A percentile compares a stretch with the other conserved stretches of the same genome.
Evolutionary conservation across 2,797 vertebrate species (phyloP).

Genomic region (Petrocephalus schoutedeni): DNA sequence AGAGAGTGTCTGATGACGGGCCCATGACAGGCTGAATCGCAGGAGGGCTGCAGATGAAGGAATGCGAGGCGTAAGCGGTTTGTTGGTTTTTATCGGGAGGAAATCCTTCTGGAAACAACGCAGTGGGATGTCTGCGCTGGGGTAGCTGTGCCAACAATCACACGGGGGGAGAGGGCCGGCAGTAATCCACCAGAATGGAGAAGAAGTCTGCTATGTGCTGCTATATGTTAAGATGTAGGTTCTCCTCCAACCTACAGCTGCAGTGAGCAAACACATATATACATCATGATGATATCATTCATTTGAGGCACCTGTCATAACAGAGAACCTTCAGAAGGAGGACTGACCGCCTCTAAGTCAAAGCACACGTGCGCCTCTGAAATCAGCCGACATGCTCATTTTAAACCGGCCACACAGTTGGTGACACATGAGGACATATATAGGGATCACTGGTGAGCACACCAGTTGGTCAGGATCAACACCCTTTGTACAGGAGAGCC

Average conservation of each 20-base stretch:
- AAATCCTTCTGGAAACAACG: constrained; percentile 14
- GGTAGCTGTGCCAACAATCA: not conserved
- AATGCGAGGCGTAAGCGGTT: constrained; percentile 1
- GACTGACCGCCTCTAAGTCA: not conserved
- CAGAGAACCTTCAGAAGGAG: not conserved
- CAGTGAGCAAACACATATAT: not conserved
- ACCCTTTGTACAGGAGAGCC: not conserved
- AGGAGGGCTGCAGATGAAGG: not conserved
- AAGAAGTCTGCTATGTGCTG: not conserved
- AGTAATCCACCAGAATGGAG: not conserved
- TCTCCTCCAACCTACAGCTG: not conserved
- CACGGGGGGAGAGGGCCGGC: not conserved
- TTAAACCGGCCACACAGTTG: not conserved
- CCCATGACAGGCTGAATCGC: not conserved
- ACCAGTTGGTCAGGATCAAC: not conserved
- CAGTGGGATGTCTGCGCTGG: not conserved
- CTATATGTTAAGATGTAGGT: not conserved
- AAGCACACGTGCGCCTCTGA: not conserved
- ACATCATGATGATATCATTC: not conserved
- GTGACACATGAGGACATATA: not conserved
- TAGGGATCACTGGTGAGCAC: not conserved
- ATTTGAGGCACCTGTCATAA: not conserved
- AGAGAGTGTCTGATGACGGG: not conserved
- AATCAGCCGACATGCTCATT: not conserved
- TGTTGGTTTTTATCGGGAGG: constrained; percentile 5